A percentile compares a stretch with the other conserved stretches of the same genome.
These are phyloP conservation scores for Orchestia grillus DNA, from an alignment of 1,140 invertebrate species.

Conservation along the genomic window DNA sequence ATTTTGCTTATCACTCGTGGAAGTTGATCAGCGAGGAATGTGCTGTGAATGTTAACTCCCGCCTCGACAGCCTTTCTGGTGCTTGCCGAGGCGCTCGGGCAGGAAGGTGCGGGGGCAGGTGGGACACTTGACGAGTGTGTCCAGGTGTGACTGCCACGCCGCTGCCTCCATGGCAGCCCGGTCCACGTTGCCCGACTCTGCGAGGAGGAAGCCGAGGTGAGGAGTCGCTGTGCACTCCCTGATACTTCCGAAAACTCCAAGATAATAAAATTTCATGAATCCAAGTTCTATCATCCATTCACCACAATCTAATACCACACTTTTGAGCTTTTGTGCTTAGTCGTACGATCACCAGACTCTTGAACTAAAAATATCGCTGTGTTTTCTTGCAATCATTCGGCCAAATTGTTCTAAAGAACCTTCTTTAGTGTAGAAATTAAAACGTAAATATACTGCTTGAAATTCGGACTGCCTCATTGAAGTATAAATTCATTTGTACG, in stretches of 20 bases:
- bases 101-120: conserved; percentile 80
- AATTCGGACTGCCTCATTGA: background rate
- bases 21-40: background rate
- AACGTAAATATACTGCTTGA: background rate
- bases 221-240: background rate
- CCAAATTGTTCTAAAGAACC: background rate
- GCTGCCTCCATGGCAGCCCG: conserved; percentile 74
- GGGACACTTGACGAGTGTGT: conserved; percentile 77
- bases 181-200: conserved; percentile 72
- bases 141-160: conserved; percentile 74
- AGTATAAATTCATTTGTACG: background rate
- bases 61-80: conserved; percentile 76
- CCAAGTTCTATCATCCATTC: background rate
- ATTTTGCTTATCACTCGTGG: background rate
- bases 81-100: conserved; percentile 78
- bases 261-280: background rate
- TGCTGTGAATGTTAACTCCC: conserved; percentile 66
- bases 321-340: too few relatives aligned
- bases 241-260: background rate
- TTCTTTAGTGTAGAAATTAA: background rate
- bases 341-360: too few relatives aligned
- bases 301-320: background rate
- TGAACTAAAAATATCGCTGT: too few relatives aligned
- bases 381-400: too few relatives aligned
- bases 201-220: conserved; percentile 70